phyloP scores from a whole-genome alignment of 1,140 invertebrate species.

The Chymomyza costata region DNA sequence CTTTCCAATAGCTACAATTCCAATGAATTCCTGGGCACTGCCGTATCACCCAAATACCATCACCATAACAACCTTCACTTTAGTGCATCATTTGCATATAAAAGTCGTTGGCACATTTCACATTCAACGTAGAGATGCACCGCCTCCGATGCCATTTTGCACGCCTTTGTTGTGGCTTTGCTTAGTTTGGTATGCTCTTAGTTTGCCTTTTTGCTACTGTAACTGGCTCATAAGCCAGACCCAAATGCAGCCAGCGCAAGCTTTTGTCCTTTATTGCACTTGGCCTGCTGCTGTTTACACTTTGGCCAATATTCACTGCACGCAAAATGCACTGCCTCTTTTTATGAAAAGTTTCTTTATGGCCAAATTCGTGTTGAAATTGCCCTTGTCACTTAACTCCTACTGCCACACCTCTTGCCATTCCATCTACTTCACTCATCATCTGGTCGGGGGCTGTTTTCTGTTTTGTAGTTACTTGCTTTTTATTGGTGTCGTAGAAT shows the following conservation, averaged over 20 bases:
- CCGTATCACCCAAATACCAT: too few relatives aligned
- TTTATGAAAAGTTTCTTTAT: constrained; percentile 62
- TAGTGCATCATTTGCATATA: constrained; percentile 71
- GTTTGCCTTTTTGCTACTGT: constrained; percentile 41
- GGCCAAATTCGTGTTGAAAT: constrained; percentile 51
- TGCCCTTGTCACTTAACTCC: constrained; percentile 37
- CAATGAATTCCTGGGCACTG: constrained; percentile 22
- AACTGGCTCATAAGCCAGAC: constrained; percentile 50
- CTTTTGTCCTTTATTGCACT: too few relatives aligned
- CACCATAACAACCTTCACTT: too few relatives aligned
- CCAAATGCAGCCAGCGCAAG: constrained; percentile 33
- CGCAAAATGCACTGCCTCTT: constrained; percentile 19
- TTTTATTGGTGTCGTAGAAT: constrained; percentile 43
- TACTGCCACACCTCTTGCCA: too few relatives aligned
- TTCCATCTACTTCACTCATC: too few relatives aligned
- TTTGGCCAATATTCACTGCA: constrained; percentile 64
- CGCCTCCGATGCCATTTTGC: constrained; percentile 20
- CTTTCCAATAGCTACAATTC: constrained; percentile 22
- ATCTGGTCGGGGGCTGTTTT: constrained; percentile 18
- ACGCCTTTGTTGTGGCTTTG: constrained; percentile 65
- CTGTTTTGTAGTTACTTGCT: constrained; percentile 1
- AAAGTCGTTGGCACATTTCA: constrained; percentile 65
- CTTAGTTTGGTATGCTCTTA: constrained; percentile 37
- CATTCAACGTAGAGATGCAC: constrained; percentile 1
- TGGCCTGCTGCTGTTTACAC: constrained; percentile 61